These are phyloP conservation scores for Dicerorhinus sumatrensis DNA, from an alignment of 2,113 vertebrate species.

Conservation along the genomic window DNA sequence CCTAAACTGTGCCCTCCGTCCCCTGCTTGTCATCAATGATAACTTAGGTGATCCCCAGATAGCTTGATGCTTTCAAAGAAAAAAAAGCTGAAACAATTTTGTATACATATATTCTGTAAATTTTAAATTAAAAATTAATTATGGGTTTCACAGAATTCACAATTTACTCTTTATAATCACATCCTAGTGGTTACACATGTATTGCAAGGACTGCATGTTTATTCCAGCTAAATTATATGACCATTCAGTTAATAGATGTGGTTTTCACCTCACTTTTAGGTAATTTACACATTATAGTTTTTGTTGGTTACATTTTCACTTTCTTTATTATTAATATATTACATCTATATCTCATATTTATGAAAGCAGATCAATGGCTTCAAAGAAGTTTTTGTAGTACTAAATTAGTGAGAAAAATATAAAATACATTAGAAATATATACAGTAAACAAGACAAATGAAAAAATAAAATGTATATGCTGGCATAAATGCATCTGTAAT, in stretches of 20 bases:
- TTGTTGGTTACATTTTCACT: background rate
- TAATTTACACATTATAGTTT: conserved; percentile 5
- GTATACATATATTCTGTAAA: background rate
- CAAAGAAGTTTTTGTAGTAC: background rate
- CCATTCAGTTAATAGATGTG: background rate
- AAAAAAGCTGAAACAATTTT: background rate
- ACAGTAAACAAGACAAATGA: background rate
- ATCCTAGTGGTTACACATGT: background rate
- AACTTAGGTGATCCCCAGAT: background rate
- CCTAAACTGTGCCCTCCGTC: background rate
- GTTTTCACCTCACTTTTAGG: background rate
- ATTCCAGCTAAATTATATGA: background rate
- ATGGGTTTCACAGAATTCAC: background rate
- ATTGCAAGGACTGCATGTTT: background rate
- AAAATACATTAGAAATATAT: background rate
- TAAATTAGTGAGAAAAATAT: background rate
- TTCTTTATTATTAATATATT: background rate
- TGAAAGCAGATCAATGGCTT: background rate
- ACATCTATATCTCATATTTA: background rate
- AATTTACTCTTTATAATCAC: background rate
- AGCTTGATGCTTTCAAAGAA: background rate
- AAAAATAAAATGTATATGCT: conserved; percentile 12
- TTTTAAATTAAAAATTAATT: conserved; percentile 6
- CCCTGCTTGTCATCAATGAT: background rate
- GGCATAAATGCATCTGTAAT: background rate